A percentile compares a stretch with the other conserved stretches of the same genome.
phyloP scores from a whole-genome alignment of 2,113 vertebrate genomes.

The Nycticebus coucang region DNA sequence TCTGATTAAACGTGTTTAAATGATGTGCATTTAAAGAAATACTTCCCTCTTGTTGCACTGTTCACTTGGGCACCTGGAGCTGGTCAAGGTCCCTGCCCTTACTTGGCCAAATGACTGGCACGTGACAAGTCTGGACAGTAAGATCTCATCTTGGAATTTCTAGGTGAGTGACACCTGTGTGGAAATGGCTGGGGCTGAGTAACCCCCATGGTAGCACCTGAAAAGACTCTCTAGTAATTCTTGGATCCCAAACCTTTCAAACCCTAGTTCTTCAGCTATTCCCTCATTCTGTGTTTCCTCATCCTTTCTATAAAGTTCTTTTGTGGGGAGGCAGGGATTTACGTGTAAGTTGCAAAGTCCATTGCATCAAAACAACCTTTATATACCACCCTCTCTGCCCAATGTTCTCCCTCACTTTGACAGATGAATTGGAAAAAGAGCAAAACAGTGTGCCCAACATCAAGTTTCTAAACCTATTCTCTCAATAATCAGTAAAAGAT shows the following conservation, averaged over 20 bases:
- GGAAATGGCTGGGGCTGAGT: neutral
- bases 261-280: neutral
- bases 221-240: neutral
- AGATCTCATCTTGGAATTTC: neutral
- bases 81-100: neutral
- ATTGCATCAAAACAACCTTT: neutral
- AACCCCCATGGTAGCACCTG: neutral
- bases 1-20: neutral
- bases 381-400: neutral
- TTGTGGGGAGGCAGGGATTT: accelerated
- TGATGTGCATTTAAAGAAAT: neutral
- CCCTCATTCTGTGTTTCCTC: neutral
- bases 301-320: neutral
- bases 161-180: neutral
- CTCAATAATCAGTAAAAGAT: neutral
- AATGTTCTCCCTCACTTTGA: neutral
- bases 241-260: neutral
- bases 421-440: neutral
- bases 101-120: neutral
- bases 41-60: neutral
- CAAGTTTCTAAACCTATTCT: neutral
- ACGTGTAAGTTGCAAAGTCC: neutral
- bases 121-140: neutral
- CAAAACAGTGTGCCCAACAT: neutral
- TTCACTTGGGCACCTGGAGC: neutral